Evolutionary conservation across 2,888 invertebrate species (phyloP).

Genomic region (Deladenus siricidicola): DNA sequence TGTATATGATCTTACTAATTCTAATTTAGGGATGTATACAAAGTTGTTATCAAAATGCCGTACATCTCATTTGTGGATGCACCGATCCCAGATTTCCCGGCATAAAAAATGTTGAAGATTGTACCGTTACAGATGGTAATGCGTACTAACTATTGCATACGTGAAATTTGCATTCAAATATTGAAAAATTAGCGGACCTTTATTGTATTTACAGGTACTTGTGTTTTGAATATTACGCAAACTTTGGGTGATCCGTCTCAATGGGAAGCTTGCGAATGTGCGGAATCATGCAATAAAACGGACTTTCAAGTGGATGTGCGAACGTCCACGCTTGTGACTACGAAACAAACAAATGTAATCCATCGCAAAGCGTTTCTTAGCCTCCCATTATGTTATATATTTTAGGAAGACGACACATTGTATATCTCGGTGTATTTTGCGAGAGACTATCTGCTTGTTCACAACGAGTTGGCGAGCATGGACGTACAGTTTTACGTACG

Average conservation of each 20-base stretch:
- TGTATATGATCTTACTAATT: too few relatives aligned
- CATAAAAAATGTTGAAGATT: conserved; percentile 2
- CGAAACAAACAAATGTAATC: not conserved
- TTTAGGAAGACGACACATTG: too few relatives aligned
- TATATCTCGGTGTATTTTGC: not conserved
- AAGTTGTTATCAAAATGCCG: conserved; percentile 26
- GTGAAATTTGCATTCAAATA: not conserved
- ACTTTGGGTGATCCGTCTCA: conserved; percentile 17
- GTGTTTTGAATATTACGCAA: conserved; percentile 16
- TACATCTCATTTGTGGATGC: conserved; percentile 18
- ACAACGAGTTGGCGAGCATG: not conserved
- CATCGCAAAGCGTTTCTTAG: too few relatives aligned
- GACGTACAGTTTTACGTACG: not conserved
- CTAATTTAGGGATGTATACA: conserved; percentile 20
- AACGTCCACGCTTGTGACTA: not conserved
- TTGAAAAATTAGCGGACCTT: not conserved
- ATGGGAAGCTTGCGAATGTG: conserved; percentile 24
- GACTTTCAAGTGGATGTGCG: conserved; percentile 8
- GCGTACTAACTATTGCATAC: too few relatives aligned
- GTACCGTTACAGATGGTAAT: conserved; percentile 17
- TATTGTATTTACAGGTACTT: conserved; percentile 11
- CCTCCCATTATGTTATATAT: too few relatives aligned
- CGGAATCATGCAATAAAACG: conserved; percentile 20
- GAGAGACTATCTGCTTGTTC: not conserved
- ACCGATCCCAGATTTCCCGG: conserved; percentile 25